Evolutionary conservation across 1,140 invertebrate species (phyloP), one percentile per base, ranked within the genome.

Genomic region (Rhagoletis zephyria): DNA sequence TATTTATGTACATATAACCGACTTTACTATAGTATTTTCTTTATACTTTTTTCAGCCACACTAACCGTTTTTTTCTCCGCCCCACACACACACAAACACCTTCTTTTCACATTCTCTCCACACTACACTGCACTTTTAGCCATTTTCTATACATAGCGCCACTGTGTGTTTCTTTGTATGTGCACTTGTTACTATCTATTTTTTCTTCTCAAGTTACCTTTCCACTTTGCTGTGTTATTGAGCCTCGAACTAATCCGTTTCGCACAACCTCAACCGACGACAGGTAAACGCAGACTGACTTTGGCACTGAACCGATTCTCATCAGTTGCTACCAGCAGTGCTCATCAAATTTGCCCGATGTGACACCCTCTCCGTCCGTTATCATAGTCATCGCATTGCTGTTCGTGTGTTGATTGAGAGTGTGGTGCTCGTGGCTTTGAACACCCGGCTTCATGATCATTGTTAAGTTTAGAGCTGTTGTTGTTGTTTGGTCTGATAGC

Each of bases 231-330:
- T 81, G 45, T 48, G 45, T 48, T 74, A n/a, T 12, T n/a, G 19
- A 81, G 74, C 74, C 51, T 19, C 74, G 48, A 30, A 19, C 16
- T 74, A 81, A 56, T 81, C 74, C 74, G 74, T 59, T 56, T 81
- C 74, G 48, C 74, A 81, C 74, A 81, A 81, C 74, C 74, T 81
- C 48, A 81, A 81, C 74, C 74, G 74, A 81, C 74, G 48, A 81
- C 74, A 81, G 74, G 74, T 81, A 81, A 81, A 81, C 74, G 16
- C 74, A 81, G 74, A 81, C 74, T 81, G 74, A 81, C 74, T 81
- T 81, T 81, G 74, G 48, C 48, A 56, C 74, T 56, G 45, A 74
- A 51, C 42, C 70, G 70, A 74, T 74, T 51, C 70, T 74, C 70
- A 74, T 74, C 70, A 74, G 70, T 42, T 74, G 16, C 70, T 74